These are phyloP conservation scores for Ricordea florida DNA, from an alignment of 92 coral and sea anemone genomes.

Conservation along the genomic window DNA sequence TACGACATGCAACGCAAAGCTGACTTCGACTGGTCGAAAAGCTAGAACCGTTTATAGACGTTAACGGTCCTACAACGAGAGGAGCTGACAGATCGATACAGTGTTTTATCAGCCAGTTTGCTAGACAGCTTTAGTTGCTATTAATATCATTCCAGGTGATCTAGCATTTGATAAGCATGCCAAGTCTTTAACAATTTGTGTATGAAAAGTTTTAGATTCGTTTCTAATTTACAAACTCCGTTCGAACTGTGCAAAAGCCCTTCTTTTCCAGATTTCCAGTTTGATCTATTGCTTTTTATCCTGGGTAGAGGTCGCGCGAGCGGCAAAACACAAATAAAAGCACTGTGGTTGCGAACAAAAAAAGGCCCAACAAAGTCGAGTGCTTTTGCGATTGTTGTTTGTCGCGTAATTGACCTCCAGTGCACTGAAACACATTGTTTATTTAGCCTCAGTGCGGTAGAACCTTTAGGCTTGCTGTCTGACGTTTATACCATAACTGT, in stretches of 20 bases:
- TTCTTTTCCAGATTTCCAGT: too few relatives aligned
- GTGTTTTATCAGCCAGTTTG: neutral
- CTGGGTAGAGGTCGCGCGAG: too few relatives aligned
- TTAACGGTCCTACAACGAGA: too few relatives aligned
- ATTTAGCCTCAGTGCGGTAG: neutral
- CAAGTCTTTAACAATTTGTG: neutral
- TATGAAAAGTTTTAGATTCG: too few relatives aligned
- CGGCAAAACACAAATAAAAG: neutral
- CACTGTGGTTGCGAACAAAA: neutral
- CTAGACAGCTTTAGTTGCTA: neutral
- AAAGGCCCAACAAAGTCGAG: neutral
- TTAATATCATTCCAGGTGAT: neutral
- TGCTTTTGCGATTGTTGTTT: neutral
- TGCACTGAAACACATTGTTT: conserved; percentile 38
- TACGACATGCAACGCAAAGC: too few relatives aligned
- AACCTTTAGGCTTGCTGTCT: neutral
- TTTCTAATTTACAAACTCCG: too few relatives aligned
- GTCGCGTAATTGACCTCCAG: neutral
- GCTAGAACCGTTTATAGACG: neutral
- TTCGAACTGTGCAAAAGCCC: too few relatives aligned
- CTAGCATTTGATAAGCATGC: neutral
- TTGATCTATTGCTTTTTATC: too few relatives aligned
- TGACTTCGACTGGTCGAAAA: neutral
- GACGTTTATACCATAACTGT: neutral
- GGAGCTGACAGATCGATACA: neutral